Base-by-base conservation (phyloP, 2,888 invertebrate species). In the Diachrysia chrysitis region DNA sequence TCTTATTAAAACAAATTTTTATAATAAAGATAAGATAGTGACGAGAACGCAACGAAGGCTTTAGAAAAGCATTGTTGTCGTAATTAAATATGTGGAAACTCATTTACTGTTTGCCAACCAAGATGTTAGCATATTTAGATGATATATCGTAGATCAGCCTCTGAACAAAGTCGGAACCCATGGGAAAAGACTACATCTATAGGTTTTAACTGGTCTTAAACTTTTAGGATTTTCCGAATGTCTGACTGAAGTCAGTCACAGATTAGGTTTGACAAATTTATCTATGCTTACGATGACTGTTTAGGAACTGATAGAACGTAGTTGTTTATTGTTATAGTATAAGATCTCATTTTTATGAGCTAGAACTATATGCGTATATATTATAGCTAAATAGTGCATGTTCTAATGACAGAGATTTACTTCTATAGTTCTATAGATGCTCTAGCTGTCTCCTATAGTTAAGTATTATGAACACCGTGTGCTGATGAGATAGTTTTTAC, bases 1-100 rank as follows among this genome's bases (percentile, higher is more conserved):
- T 51, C 51, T 51, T 51, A 51, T 51, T 51, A 21, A 17, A 51
- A 21, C 21, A 51, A 51, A 51, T 21, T 12, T 51, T 51, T n/a
- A n/a, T n/a, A 42, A 42, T 42, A n/a, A 42, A 42, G 42, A 42
- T 42, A 42, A 42, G 42, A 42, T 42, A 42, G 42, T 5, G 42
- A n/a, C n/a, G n/a, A n/a, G 6, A 42, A 42, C 42, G 42, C 42
- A 42, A n/a, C 42, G 42, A 42, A 42, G 42, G 42, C 42, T n/a
- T 16, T n/a, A 6, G 16, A 6, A 42, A 42, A 42, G 42, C 42
- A 42, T 42, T 42, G 42, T 42, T 42, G 42, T 42, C n/a, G n/a
- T 42, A 42, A 42, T n/a, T 42, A 42, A n/a, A 42, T 42, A n/a
- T 14, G 37, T 37, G n/a, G 42, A 42, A 42, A 42, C n/a, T n/a